A percentile compares a stretch with the other conserved stretches of the same genome.
Evolutionary conservation across 2,113 vertebrate genomes (phyloP).

Genomic region (Cathartes aura): DNA sequence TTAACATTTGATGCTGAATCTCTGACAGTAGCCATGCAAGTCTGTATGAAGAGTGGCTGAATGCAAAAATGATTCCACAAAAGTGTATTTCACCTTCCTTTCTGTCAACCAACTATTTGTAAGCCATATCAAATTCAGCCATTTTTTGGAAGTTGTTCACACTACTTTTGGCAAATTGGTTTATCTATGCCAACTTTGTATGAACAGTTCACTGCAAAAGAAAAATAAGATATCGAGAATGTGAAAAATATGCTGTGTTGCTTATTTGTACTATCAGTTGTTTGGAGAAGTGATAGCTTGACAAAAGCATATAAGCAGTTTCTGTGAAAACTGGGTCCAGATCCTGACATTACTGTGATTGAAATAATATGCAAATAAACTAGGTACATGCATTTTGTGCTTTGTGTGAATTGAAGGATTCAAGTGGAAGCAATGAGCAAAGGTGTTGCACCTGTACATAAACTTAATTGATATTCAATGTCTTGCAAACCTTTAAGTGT

Average conservation of each 20-base stretch:
- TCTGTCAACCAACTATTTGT: neutral
- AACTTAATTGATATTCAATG: neutral
- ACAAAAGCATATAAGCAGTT: neutral
- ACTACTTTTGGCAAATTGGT: neutral
- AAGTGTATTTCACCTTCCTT: neutral
- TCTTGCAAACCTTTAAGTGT: neutral
- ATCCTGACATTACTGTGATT: neutral
- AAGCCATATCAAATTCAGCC: neutral
- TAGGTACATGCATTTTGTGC: neutral
- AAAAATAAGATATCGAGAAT: neutral
- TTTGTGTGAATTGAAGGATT: neutral
- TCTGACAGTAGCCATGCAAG: neutral
- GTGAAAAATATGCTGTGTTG: neutral
- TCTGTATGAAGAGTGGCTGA: neutral
- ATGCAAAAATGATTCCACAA: neutral
- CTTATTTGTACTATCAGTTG: neutral
- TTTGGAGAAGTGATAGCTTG: neutral
- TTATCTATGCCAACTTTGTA: neutral
- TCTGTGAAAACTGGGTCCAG: neutral
- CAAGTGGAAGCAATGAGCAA: neutral
- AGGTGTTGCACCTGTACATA: neutral
- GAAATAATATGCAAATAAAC: neutral
- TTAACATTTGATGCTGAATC: neutral
- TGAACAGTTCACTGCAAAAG: neutral
- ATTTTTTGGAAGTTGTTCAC: neutral